These are phyloP conservation scores for Polydesmus complanatus DNA, from an alignment of 2,888 invertebrate genomes.

Conservation along the genomic window DNA sequence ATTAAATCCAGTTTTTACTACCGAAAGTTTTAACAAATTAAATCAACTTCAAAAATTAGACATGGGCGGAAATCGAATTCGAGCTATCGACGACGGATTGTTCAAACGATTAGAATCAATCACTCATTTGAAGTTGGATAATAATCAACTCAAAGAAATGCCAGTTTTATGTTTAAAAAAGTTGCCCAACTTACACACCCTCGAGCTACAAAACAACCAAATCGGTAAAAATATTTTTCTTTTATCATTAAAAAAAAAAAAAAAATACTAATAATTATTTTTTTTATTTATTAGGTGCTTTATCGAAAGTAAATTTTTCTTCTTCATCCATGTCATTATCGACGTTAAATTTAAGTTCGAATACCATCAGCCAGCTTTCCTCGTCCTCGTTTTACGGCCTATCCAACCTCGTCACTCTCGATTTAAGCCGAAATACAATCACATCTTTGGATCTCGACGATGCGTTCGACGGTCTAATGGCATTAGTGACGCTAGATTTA, in stretches of 20 bases:
- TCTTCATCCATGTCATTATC: conserved; percentile 41
- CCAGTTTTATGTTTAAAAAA: conserved; percentile 70
- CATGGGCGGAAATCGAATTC: conserved; percentile 63
- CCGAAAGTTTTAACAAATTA: conserved; percentile 65
- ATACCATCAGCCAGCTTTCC: conserved; percentile 59
- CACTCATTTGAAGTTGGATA: conserved; percentile 62
- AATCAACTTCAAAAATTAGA: conserved; percentile 57
- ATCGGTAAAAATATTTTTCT: conserved; percentile 47
- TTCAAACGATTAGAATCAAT: conserved; percentile 43
- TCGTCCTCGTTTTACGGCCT: conserved; percentile 54
- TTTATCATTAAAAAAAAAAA: not conserved
- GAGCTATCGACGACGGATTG: conserved; percentile 71
- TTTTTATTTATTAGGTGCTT: not conserved
- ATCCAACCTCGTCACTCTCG: conserved; percentile 17
- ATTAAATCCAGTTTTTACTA: conserved; percentile 77
- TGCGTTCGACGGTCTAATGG: conserved; percentile 31
- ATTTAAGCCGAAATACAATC: conserved; percentile 18
- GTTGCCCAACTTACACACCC: conserved; percentile 52
- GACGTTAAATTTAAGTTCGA: conserved; percentile 62
- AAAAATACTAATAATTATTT: not conserved
- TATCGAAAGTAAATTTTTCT: conserved; percentile 44
- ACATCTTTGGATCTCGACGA: not conserved
- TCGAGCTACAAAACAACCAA: conserved; percentile 62
- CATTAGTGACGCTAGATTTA: conserved; percentile 53
- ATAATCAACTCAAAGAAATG: conserved; percentile 59